Evolutionary conservation across 2,888 invertebrate species (phyloP).

Genomic region (Baccha elongata): DNA sequence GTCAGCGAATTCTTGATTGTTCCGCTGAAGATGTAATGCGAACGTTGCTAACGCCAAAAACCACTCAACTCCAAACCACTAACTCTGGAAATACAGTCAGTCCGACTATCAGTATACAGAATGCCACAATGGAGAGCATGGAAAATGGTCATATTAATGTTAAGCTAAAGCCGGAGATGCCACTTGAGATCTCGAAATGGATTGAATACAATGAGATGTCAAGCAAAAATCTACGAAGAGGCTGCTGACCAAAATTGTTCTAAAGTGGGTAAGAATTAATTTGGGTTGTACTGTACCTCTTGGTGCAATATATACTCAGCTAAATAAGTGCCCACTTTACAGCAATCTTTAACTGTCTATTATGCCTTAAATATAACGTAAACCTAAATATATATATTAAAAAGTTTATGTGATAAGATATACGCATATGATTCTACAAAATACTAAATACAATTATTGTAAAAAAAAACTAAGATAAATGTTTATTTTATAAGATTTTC

Average conservation of each 20-base stretch:
- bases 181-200: conserved; percentile 87
- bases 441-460: not conserved
- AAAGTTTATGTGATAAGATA: not conserved
- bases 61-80: conserved; percentile 76
- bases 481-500: no score
- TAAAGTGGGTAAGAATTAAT: conserved; percentile 29
- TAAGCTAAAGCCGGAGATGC: conserved; percentile 84
- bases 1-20: conserved; percentile 83
- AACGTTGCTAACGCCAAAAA: conserved; percentile 79
- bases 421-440: not conserved
- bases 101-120: conserved; percentile 76
- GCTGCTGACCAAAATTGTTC: conserved; percentile 78
- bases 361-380: conserved; percentile 16
- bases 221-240: conserved; percentile 85
- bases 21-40: conserved; percentile 83
- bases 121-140: conserved; percentile 53
- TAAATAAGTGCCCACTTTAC: conserved; percentile 24
- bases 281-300: not conserved
- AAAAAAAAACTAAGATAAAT: not conserved
- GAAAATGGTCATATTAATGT: conserved; percentile 79
- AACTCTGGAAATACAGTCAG: conserved; percentile 75
- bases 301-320: not conserved
- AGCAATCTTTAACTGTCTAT: conserved; percentile 11
- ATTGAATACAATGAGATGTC: conserved; percentile 88
- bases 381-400: not conserved